Evolutionary conservation across 1,140 invertebrate species (phyloP), one percentile per base, ranked within the genome.

Genomic region (Dendroctonus valens): DNA sequence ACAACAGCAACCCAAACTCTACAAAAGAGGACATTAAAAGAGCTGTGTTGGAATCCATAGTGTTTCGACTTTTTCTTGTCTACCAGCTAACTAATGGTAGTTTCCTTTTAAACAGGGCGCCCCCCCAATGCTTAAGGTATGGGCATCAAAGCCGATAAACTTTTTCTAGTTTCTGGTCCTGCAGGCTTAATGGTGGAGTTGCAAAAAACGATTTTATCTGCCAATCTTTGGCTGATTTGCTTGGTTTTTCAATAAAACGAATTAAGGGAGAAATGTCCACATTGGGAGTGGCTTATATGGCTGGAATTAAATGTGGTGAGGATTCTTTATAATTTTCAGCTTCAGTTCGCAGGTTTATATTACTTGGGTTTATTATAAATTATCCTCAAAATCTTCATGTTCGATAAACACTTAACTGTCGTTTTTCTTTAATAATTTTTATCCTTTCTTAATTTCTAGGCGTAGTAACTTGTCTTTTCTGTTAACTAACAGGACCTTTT

Each of bases 111-210:
- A 51, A 42, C 12, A 58, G 55, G 55, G 41, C 41, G 44, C 7
- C 38, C 6, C 12, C 9, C 26, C 9, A 5, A 14, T 14, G 37
- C 14, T 52, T 52, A 52, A 15, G 11, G 37, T 37, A 52, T 14
- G 26, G 44, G 1, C 26, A 46, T 9, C 12, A 46, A 12, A 46
- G 44, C 12, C 12, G 12, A 3, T 12, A 9, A 46, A 5, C 12
- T 46, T 46, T 46, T 46, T 2, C 44, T 46, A 11, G 11, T 11
- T 52, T 52, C 50, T 55, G 8, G 5, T 61, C 6, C 59, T 71
- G 84, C 15, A 96, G 94, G 71, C 84, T 93, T 46, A 93, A 96
- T 79, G 96, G 95, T n/a, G 96, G 96, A 38, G 94, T 98, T 12
- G 90, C 93, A 0, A 86, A 87, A 62, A 97, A 96, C 79, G 88